A percentile compares a stretch with the other conserved stretches of the same genome.
Evolutionary conservation across 1,140 invertebrate species (phyloP).

Genomic region (Drosophila eugracilis): DNA sequence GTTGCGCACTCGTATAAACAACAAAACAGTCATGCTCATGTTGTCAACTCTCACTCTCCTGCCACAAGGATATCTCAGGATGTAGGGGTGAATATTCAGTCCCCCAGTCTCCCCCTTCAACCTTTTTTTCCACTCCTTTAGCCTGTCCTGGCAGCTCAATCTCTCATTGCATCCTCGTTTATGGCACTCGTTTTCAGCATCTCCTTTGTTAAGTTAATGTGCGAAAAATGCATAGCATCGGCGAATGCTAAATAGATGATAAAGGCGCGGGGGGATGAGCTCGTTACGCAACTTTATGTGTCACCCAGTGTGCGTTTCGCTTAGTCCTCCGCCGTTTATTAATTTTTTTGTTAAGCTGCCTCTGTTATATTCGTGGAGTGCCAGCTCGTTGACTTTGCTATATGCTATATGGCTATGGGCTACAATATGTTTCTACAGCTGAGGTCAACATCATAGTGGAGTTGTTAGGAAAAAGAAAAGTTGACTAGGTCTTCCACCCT

Average conservation of each 20-base stretch:
- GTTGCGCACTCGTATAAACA: slow-evolving; percentile 36
- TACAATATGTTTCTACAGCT: slow-evolving; percentile 1
- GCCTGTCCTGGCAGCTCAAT: too few species aligned
- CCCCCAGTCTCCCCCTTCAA: too few species aligned
- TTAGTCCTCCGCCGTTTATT: slow-evolving; percentile 48
- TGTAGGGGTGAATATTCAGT: background rate
- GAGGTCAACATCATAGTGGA: background rate
- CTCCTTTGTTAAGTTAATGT: slow-evolving; percentile 67
- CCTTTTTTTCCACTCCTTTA: too few species aligned
- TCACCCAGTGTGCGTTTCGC: slow-evolving; percentile 49
- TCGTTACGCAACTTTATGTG: slow-evolving; percentile 42
- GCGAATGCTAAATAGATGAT: slow-evolving; percentile 68
- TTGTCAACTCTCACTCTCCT: slow-evolving; percentile 38
- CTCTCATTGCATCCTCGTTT: slow-evolving; percentile 57
- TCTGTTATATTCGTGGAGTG: slow-evolving; percentile 42
- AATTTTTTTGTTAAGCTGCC: slow-evolving; percentile 22
- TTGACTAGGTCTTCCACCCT: too few species aligned
- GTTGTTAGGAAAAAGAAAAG: background rate
- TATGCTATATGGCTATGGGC: too few species aligned
- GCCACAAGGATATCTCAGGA: slow-evolving; percentile 4
- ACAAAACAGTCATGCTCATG: slow-evolving; percentile 51
- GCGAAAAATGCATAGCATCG: slow-evolving; percentile 73
- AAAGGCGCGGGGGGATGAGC: too few species aligned
- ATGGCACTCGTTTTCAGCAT: slow-evolving; percentile 35
- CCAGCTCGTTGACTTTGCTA: slow-evolving; percentile 28